A percentile compares a stretch with the other conserved stretches of the same genome.
phyloP scores from a whole-genome alignment of 2,888 invertebrate species.

The Troglohyphantes excavatus region DNA sequence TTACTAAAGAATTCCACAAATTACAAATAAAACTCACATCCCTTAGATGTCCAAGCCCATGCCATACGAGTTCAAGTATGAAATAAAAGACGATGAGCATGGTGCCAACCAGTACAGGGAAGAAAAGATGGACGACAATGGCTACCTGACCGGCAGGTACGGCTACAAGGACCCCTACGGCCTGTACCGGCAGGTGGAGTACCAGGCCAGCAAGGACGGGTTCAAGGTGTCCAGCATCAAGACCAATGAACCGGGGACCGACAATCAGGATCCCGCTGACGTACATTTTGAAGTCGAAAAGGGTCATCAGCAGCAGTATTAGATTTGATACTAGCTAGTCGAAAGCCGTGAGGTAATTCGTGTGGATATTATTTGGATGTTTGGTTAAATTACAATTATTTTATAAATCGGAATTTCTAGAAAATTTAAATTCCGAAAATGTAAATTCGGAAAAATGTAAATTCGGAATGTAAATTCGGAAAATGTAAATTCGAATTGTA shows the following conservation, averaged over 20 bases:
- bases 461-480: too few relatives aligned
- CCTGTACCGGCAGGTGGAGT: slow-evolving; percentile 58
- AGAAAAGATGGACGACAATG: slow-evolving; percentile 69
- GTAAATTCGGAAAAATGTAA: too few relatives aligned
- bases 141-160: slow-evolving; percentile 61
- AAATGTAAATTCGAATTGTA: too few relatives aligned
- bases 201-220: slow-evolving; percentile 67
- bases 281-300: slow-evolving; percentile 66
- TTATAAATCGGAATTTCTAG: too few relatives aligned
- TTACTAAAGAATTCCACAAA: too few relatives aligned
- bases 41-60: slow-evolving; percentile 47
- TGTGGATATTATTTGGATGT: too few relatives aligned
- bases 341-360: neutral
- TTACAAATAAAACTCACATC: neutral
- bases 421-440: too few relatives aligned
- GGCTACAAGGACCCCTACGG: slow-evolving; percentile 69
- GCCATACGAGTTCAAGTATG: slow-evolving; percentile 69
- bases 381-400: too few relatives aligned
- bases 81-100: slow-evolving; percentile 66
- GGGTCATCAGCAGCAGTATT: slow-evolving; percentile 21
- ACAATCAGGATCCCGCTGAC: slow-evolving; percentile 68
- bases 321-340: slow-evolving; percentile 39
- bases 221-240: slow-evolving; percentile 58
- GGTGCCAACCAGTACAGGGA: slow-evolving; percentile 56
- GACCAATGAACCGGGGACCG: slow-evolving; percentile 71